These are phyloP conservation scores for Semnornis frantzii DNA, from an alignment of 2,113 vertebrate genomes.

Conservation along the genomic window DNA sequence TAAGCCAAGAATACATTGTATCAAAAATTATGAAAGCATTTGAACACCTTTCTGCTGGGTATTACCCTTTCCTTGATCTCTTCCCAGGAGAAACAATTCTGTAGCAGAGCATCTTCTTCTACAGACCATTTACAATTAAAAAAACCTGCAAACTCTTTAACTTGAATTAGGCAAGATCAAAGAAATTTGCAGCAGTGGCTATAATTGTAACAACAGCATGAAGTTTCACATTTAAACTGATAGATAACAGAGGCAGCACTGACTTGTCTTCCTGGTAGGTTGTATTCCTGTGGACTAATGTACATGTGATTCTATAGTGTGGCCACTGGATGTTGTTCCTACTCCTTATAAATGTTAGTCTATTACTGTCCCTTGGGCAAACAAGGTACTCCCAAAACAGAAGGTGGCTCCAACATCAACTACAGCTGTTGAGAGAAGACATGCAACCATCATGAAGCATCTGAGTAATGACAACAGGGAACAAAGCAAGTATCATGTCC, in stretches of 20 bases:
- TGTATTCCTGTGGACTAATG: not conserved
- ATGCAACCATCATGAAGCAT: rapidly evolving
- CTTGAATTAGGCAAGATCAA: not conserved
- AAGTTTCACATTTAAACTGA: not conserved
- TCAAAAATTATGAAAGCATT: not conserved
- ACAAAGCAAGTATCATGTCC: not conserved
- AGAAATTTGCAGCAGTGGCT: not conserved
- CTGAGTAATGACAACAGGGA: not conserved
- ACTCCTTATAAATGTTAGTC: not conserved
- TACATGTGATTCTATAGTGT: not conserved
- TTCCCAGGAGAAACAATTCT: not conserved
- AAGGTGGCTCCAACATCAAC: not conserved
- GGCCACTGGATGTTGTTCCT: not conserved
- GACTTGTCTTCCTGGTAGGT: not conserved
- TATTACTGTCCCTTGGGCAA: not conserved
- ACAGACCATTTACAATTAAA: too few relatives aligned
- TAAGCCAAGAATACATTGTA: not conserved
- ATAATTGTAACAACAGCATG: not conserved
- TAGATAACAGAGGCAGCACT: not conserved
- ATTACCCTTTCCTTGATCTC: not conserved
- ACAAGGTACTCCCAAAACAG: not conserved
- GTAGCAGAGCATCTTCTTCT: not conserved
- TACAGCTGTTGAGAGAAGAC: not conserved
- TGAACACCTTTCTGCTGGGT: not conserved
- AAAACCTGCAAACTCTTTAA: not conserved